Conservation (phyloP, 2,888 invertebrate species). For the Drosophila falleni region DNA sequence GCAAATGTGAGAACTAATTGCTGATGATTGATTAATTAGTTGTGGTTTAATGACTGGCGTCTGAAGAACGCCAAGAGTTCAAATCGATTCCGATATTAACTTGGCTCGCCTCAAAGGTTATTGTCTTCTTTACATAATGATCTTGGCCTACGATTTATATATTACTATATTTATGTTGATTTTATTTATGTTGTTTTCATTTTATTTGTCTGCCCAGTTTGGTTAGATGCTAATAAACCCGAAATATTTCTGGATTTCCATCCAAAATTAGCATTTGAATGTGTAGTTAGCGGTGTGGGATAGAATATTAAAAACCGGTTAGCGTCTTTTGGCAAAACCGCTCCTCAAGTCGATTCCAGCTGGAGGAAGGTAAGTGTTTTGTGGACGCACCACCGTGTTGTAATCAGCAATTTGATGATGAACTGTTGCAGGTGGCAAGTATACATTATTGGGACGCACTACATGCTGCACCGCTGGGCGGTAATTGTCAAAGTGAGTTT, state of each 20-base stretch:
- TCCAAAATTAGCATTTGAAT: constrained; percentile 68
- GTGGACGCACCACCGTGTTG: constrained; percentile 21
- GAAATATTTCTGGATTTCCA: constrained; percentile 51
- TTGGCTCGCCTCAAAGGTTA: constrained; percentile 36
- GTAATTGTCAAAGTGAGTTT: neutral
- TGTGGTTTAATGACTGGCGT: constrained; percentile 13
- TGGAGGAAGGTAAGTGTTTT: constrained; percentile 27
- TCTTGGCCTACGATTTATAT: constrained; percentile 20
- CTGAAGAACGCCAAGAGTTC: constrained; percentile 17
- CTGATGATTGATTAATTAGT: constrained; percentile 30
- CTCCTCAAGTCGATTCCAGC: constrained; percentile 12
- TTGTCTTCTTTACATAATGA: constrained; percentile 41
- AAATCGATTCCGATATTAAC: neutral
- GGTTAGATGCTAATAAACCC: constrained; percentile 59
- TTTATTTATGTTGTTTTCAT: constrained; percentile 36
- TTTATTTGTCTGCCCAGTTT: constrained; percentile 45
- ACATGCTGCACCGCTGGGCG: neutral
- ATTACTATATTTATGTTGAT: constrained; percentile 16
- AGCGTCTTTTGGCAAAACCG: constrained; percentile 6
- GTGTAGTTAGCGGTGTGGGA: constrained; percentile 51
- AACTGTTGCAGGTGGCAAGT: constrained; percentile 2
- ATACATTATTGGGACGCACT: neutral
- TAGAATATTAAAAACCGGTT: constrained; percentile 58
- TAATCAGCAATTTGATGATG: neutral
- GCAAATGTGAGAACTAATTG: constrained; percentile 18